A percentile compares a stretch with the other conserved stretches of the same genome.
Evolutionary conservation across 2,113 vertebrate genomes (phyloP).

Genomic region (Bubo blakistoni): DNA sequence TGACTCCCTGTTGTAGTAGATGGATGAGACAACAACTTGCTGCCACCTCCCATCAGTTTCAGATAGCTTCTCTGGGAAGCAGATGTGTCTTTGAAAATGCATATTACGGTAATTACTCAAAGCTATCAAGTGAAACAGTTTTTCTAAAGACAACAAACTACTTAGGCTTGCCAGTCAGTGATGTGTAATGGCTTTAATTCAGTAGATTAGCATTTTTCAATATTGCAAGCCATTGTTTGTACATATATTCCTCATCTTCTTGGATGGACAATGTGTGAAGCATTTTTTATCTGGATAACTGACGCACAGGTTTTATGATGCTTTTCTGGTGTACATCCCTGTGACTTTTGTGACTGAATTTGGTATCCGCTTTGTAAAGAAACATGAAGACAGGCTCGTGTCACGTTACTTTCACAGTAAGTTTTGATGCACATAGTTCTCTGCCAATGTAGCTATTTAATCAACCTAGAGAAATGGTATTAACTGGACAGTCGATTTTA

Average conservation of each 20-base stretch:
- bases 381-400: not conserved
- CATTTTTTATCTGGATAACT: not conserved
- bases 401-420: not conserved
- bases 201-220: not conserved
- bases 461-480: not conserved
- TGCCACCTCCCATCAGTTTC: not conserved
- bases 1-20: not conserved
- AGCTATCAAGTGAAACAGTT: not conserved
- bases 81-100: not conserved
- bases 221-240: not conserved
- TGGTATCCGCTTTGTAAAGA: not conserved
- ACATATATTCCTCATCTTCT: not conserved
- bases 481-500: not conserved
- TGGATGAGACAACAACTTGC: not conserved
- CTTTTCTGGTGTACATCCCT: not conserved
- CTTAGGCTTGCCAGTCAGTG: not conserved
- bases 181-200: not conserved
- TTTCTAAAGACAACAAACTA: not conserved
- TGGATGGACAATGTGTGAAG: rapidly evolving
- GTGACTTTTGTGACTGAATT: not conserved
- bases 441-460: not conserved
- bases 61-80: not conserved
- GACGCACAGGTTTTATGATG: not conserved
- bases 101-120: not conserved
- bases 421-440: not conserved